A percentile compares a stretch with the other conserved stretches of the same genome.
These are phyloP conservation scores for Caranx ignobilis DNA, from an alignment of 2,113 vertebrate species.

Conservation along the genomic window DNA sequence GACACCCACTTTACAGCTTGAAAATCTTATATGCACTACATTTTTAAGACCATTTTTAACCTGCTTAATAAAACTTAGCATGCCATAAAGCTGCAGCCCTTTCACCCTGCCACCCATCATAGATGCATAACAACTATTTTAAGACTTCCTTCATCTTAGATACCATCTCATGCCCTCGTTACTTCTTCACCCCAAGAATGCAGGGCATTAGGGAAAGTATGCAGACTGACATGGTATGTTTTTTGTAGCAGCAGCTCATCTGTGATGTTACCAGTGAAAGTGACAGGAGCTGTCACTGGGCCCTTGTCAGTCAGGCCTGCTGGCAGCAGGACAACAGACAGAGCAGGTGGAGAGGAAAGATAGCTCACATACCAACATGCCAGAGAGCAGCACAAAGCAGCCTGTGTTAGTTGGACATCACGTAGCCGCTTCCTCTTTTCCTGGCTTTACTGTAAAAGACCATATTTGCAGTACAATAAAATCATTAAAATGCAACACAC, in stretches of 20 bases:
- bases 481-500: background rate
- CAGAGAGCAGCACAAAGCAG: constrained; percentile 49
- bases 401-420: constrained; percentile 25
- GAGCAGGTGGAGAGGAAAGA: constrained; percentile 41
- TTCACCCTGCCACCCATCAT: background rate
- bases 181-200: background rate
- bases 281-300: constrained; percentile 51
- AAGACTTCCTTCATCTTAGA: background rate
- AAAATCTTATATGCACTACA: too few species aligned
- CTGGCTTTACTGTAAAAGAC: constrained; percentile 22
- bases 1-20: background rate
- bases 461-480: background rate
- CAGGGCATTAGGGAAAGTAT: background rate
- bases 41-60: background rate
- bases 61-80: background rate
- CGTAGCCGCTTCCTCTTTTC: constrained; percentile 15
- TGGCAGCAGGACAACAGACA: constrained; percentile 26
- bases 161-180: background rate
- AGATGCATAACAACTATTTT: background rate
- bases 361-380: constrained; percentile 61
- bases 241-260: constrained; percentile 26
- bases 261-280: constrained; percentile 43
- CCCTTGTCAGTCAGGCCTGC: constrained; percentile 46
- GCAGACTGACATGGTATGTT: constrained; percentile 2
- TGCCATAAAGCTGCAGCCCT: background rate